phyloP scores from a whole-genome alignment of 2,888 invertebrate species.

The Mystacides longicornis region DNA sequence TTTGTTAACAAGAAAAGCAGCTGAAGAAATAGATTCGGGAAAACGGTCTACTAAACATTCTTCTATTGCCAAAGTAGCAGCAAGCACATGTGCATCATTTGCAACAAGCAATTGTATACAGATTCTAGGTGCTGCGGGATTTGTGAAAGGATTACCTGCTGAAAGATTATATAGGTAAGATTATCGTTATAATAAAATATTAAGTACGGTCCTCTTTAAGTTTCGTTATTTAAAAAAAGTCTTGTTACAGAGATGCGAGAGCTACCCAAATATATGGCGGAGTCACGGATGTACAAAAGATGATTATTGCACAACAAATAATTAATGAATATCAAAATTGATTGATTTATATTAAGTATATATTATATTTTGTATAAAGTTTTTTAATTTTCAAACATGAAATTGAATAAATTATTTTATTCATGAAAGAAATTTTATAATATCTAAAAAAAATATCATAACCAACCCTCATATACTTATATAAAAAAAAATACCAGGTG shows the following conservation, averaged over 20 bases:
- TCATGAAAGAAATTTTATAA: too few relatives aligned
- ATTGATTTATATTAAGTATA: too few relatives aligned
- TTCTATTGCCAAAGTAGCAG: slow-evolving; percentile 69
- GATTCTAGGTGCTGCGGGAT: slow-evolving; percentile 67
- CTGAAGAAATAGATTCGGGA: slow-evolving; percentile 48
- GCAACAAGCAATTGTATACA: slow-evolving; percentile 66
- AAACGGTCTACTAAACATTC: slow-evolving; percentile 55
- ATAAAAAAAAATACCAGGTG: too few relatives aligned
- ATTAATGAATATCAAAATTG: slow-evolving; percentile 48
- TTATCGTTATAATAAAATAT: not conserved
- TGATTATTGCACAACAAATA: slow-evolving; percentile 58
- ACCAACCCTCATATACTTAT: too few relatives aligned
- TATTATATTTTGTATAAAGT: too few relatives aligned
- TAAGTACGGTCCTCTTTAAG: not conserved
- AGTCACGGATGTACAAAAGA: slow-evolving; percentile 67
- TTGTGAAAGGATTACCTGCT: slow-evolving; percentile 60
- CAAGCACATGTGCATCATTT: slow-evolving; percentile 61
- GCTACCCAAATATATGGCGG: slow-evolving; percentile 79
- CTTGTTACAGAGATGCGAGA: slow-evolving; percentile 54
- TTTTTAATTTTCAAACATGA: too few relatives aligned
- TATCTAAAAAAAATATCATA: too few relatives aligned
- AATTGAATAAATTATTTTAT: too few relatives aligned
- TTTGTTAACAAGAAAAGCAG: slow-evolving; percentile 63
- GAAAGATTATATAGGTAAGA: slow-evolving; percentile 61
- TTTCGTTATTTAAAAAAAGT: too few relatives aligned